Evolutionary conservation across 2,888 invertebrate species (phyloP).

Genomic region (Ophonus ardosiacus): DNA sequence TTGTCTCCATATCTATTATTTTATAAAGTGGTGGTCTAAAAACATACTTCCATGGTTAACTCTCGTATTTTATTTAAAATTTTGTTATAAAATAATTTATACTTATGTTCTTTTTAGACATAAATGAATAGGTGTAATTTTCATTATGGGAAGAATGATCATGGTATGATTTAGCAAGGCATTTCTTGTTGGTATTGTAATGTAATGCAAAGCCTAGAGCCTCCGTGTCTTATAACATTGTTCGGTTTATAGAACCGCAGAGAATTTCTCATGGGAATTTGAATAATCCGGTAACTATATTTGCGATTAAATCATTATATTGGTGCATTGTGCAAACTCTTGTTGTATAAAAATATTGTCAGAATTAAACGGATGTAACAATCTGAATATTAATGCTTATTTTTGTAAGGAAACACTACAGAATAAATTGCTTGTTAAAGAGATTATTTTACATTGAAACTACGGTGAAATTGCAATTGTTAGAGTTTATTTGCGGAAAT

Average conservation of each 20-base stretch:
- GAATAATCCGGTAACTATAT: slow-evolving; percentile 54
- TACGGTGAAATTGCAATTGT: neutral
- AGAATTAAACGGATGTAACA: slow-evolving; percentile 27
- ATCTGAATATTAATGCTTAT: slow-evolving; percentile 36
- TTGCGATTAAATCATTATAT: slow-evolving; percentile 49
- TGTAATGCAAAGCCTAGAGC: slow-evolving; percentile 33
- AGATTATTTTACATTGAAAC: neutral
- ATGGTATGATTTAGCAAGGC: neutral
- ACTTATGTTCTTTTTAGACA: too few relatives aligned
- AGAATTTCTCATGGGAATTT: slow-evolving; percentile 59
- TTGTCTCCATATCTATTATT: too few relatives aligned
- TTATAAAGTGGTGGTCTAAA: too few relatives aligned
- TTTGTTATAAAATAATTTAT: too few relatives aligned
- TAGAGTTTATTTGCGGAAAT: neutral
- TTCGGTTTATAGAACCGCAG: slow-evolving; percentile 47
- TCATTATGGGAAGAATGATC: neutral
- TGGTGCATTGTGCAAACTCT: slow-evolving; percentile 41
- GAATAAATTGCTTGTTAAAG: slow-evolving; percentile 18
- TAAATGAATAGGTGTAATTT: neutral
- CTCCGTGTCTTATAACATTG: slow-evolving; percentile 55
- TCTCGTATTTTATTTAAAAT: too few relatives aligned
- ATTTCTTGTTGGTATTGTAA: slow-evolving; percentile 18
- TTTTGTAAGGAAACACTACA: slow-evolving; percentile 4
- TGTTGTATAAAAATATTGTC: slow-evolving; percentile 39
- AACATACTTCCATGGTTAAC: too few relatives aligned